Evolutionary conservation across 1,140 invertebrate genomes (phyloP).

Genomic region (Adoxophyes honmai): DNA sequence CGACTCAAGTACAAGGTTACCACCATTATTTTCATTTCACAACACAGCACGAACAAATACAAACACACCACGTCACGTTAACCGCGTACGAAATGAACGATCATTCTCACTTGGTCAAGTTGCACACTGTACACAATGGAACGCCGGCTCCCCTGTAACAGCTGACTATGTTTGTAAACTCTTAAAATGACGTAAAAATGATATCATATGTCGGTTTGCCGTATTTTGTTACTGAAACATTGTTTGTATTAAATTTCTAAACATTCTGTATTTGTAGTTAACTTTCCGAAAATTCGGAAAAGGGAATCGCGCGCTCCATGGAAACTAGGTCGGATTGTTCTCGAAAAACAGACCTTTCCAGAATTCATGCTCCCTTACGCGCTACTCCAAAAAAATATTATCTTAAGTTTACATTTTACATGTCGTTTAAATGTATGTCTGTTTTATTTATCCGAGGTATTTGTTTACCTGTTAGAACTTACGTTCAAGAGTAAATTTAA

Average conservation of each 20-base stretch:
- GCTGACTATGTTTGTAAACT: slow-evolving; percentile 9
- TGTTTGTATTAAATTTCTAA: too few relatives aligned
- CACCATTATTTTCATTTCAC: background rate
- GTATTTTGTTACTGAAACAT: too few relatives aligned
- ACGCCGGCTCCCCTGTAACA: background rate
- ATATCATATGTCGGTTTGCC: background rate
- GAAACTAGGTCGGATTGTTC: background rate
- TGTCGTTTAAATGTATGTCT: too few relatives aligned
- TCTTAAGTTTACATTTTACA: too few relatives aligned
- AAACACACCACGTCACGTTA: background rate
- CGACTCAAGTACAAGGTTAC: slow-evolving; percentile 6
- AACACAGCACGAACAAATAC: background rate
- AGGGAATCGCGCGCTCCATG: background rate
- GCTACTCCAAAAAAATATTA: too few relatives aligned
- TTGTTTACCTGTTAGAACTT: too few relatives aligned
- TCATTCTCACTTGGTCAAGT: background rate
- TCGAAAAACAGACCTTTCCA: background rate
- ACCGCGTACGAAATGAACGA: background rate
- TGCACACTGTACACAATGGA: background rate
- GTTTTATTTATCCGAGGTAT: too few relatives aligned
- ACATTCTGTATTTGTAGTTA: too few relatives aligned
- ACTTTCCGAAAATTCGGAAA: background rate
- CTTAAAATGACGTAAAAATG: background rate
- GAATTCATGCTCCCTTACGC: background rate
- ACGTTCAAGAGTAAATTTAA: too few relatives aligned